These are phyloP conservation scores for Heliconius nattereri DNA, from an alignment of 1,140 invertebrate genomes.

Conservation along the genomic window DNA sequence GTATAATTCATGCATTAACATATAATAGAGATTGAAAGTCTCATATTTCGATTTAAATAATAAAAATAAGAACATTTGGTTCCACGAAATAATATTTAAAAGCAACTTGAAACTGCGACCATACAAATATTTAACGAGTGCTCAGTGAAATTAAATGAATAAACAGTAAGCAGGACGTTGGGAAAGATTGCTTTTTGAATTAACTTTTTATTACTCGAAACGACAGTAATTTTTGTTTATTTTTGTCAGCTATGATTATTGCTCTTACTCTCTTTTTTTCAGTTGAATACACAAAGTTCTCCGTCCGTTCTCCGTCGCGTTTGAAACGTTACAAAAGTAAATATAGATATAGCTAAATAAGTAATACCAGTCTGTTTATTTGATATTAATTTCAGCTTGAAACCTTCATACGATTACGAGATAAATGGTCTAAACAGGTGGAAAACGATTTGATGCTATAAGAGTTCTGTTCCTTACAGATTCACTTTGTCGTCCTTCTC, in stretches of 20 bases:
- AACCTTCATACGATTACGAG: no score
- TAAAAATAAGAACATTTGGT: not conserved
- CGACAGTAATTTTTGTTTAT: not conserved
- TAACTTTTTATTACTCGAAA: not conserved
- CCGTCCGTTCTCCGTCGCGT: no score
- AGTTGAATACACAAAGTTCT: no score
- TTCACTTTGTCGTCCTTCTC: no score
- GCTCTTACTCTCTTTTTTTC: not conserved
- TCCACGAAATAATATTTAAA: not conserved
- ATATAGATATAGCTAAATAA: no score
- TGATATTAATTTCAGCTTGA: no score
- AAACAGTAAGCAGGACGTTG: not conserved
- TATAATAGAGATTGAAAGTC: not conserved
- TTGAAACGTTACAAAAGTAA: no score
- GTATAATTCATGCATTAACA: not conserved
- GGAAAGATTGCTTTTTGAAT: not conserved
- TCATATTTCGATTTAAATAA: not conserved
- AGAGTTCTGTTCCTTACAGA: no score
- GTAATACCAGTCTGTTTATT: no score
- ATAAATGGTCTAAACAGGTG: no score
- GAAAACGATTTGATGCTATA: no score
- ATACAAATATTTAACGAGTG: not conserved
- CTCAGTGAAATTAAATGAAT: slow-evolving; percentile 4
- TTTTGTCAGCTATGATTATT: no score
- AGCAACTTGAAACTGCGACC: slow-evolving; percentile 5